These are phyloP conservation scores for Nycticebus coucang DNA, from an alignment of 2,113 vertebrate genomes.

Conservation along the genomic window DNA sequence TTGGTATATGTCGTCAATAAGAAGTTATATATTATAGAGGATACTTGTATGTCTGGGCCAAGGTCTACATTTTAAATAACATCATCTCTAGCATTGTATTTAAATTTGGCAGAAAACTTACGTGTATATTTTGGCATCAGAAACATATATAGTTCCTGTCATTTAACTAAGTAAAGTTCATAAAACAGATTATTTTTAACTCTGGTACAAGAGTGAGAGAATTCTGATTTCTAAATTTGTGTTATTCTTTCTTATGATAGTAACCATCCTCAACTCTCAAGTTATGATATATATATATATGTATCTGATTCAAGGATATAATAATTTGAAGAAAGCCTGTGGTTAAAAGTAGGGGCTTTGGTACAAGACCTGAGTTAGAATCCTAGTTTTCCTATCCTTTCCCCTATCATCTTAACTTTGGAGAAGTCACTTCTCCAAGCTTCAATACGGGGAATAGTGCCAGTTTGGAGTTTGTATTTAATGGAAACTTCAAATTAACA, in stretches of 20 bases:
- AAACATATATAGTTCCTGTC: background rate
- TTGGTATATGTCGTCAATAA: background rate
- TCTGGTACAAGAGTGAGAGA: background rate
- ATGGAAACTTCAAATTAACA: constrained; percentile 62
- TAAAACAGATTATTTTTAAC: constrained; percentile 47
- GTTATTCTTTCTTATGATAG: constrained; percentile 8
- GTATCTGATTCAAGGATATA: background rate
- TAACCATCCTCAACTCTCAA: background rate
- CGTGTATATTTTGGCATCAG: background rate
- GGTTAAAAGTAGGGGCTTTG: background rate
- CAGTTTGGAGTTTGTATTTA: constrained; percentile 9
- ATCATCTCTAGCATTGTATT: background rate
- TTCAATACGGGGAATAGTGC: background rate
- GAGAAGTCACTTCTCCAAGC: constrained; percentile 1
- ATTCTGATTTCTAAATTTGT: background rate
- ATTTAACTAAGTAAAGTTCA: constrained; percentile 45
- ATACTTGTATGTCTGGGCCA: background rate
- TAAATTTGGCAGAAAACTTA: background rate
- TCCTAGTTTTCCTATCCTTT: background rate
- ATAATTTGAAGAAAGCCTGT: constrained; percentile 18
- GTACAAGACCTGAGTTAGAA: background rate
- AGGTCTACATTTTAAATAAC: background rate
- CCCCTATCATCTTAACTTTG: constrained; percentile 11
- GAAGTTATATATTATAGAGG: background rate
- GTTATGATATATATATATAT: background rate